These are phyloP conservation scores for Nasonia longicornis DNA, from an alignment of 1,140 invertebrate species.

Conservation along the genomic window DNA sequence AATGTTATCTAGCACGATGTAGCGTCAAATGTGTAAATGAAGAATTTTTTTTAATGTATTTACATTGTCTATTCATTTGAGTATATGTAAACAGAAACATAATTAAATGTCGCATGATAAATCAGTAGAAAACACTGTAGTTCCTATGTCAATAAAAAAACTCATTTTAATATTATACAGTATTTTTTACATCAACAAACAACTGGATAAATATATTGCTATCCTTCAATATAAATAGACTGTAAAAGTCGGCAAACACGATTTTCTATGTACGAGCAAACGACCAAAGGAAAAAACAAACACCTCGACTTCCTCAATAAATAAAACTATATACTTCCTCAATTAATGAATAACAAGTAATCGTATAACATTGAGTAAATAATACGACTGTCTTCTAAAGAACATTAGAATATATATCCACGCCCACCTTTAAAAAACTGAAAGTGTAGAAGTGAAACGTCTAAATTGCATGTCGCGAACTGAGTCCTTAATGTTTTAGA, in stretches of 20 bases:
- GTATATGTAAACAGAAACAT: not conserved
- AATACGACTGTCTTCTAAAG: not conserved
- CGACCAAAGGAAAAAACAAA: not conserved
- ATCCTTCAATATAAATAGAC: not conserved
- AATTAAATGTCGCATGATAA: conserved; percentile 12
- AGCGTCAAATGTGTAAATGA: no score
- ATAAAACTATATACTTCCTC: not conserved
- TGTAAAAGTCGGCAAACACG: not conserved
- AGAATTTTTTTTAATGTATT: not conserved
- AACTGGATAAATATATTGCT: not conserved
- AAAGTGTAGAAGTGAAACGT: not conserved
- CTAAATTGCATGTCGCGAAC: conserved; percentile 2
- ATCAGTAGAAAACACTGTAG: conserved; percentile 6
- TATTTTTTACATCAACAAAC: conserved; percentile 14
- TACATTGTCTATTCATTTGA: not conserved
- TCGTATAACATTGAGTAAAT: not conserved
- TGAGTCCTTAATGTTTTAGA: no score
- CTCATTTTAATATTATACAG: not conserved
- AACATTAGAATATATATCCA: not conserved
- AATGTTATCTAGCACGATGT: not conserved
- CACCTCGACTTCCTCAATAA: not conserved
- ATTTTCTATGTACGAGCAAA: conserved; percentile 16
- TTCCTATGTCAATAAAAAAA: conserved; percentile 2
- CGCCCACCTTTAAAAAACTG: not conserved
- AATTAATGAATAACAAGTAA: not conserved